Base-by-base conservation (phyloP, 1,140 invertebrate species). In the Halesus radiatus region DNA sequence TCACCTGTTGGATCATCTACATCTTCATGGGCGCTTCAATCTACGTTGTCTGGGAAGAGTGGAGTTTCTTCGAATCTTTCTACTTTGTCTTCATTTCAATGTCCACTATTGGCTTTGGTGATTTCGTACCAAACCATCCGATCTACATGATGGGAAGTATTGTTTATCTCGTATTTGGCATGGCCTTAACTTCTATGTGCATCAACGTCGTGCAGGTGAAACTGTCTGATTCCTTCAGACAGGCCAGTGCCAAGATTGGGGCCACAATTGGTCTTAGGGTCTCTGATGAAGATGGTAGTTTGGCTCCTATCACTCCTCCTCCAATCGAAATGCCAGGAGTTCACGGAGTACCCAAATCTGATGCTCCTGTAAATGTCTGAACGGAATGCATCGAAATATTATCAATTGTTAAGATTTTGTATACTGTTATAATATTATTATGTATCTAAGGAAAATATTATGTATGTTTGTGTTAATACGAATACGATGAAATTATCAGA, bases 21-120 rank as follows among this genome's bases (percentile, higher is more conserved):
- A 96, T 98, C 13, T 92, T 97, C 62, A 87, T 94, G 54, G 97
- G 97, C 2, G 95, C 96, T 0, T 89, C 92, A 0, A 89, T 95
- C 1, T 98, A 97, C 85, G 92, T 91, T 5, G 85, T 94, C 10
- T 95, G 94, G 91, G 95, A 98, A 84, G 88, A 90, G 0, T 98
- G 97, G 97, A 89, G 90, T 1, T 95, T 96, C 85, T 95, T 98
- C 80, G 94, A 96, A 78, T 94, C 96, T 0, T 97, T 98, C 85
- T 98, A 98, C 85, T 98, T 98, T 85, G 95, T 98, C 13, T 98
- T 98, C 86, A 96, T 98, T 82, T 97, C 96, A 0, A 96, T 98
- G 93, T 96, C 96, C 0, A 98, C 97, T 0, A 98, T 98, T 78
- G 96, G 92, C 10, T 97, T 98, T 84, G 97, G 97, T 56, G 97